Conservation (phyloP, 2,113 vertebrate species). For the Hyaena hyaena region DNA sequence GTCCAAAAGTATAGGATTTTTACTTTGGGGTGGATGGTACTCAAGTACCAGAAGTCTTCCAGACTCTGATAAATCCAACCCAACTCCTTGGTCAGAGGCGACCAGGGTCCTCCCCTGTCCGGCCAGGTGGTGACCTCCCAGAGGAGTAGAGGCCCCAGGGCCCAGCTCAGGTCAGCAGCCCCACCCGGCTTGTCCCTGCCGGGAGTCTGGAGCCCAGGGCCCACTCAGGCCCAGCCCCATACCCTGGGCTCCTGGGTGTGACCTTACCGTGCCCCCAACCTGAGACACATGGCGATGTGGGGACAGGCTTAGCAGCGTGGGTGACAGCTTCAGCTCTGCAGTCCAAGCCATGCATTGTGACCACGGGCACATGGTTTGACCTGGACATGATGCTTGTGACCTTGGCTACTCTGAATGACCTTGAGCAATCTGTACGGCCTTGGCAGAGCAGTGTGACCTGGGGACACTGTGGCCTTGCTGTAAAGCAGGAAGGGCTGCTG, state of each 20-base stretch:
- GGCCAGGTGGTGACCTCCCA: background rate
- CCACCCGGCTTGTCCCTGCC: background rate
- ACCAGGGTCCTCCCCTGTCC: background rate
- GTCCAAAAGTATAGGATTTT: background rate
- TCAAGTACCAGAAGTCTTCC: background rate
- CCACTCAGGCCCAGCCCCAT: background rate
- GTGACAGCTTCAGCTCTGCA: background rate
- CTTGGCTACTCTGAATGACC: background rate
- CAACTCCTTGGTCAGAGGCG: background rate
- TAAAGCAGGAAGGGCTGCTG: background rate
- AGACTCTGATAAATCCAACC: background rate
- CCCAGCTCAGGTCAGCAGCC: background rate
- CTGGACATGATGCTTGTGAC: background rate
- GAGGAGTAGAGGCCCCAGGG: background rate
- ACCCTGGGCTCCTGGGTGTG: rapidly evolving
- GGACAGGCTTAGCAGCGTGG: background rate
- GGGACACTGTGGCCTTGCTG: background rate
- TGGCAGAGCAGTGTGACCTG: too few species aligned
- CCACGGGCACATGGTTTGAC: background rate
- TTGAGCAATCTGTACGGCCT: background rate
- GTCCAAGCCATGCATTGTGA: background rate
- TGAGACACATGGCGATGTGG: background rate
- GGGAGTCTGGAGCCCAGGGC: background rate
- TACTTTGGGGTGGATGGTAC: background rate
- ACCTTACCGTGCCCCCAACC: background rate